phyloP scores from a whole-genome alignment of 2,888 invertebrate genomes.

The Lapara coniferarum region DNA sequence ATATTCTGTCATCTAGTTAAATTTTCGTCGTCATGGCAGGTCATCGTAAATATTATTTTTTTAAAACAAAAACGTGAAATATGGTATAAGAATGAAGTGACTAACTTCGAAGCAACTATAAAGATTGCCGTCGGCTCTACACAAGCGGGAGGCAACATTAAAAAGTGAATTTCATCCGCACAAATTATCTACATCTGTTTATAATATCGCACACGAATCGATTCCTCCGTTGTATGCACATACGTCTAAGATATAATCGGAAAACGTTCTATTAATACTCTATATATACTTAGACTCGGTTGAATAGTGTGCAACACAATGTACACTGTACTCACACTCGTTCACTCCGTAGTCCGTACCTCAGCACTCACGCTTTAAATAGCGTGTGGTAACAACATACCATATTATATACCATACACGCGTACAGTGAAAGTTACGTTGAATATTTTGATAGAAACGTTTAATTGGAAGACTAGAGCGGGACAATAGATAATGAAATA shows the following conservation, averaged over 20 bases:
- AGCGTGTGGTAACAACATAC: not conserved
- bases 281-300: slow-evolving; percentile 18
- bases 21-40: too few relatives aligned
- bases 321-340: not conserved
- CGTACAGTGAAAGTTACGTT: slow-evolving; percentile 14
- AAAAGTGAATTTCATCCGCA: slow-evolving; percentile 2
- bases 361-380: slow-evolving; percentile 3
- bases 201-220: slow-evolving; percentile 10
- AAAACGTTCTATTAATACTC: slow-evolving; percentile 23
- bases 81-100: too few relatives aligned
- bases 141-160: not conserved
- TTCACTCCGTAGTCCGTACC: not conserved
- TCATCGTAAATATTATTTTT: too few relatives aligned
- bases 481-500: not conserved
- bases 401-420: not conserved
- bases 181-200: not conserved
- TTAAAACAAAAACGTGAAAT: too few relatives aligned
- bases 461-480: not conserved
- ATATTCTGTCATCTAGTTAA: too few relatives aligned
- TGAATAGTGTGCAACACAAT: slow-evolving; percentile 20
- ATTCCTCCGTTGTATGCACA: slow-evolving; percentile 13
- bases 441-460: slow-evolving; percentile 19
- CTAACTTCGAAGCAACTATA: too few relatives aligned
- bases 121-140: not conserved
- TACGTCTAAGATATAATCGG: slow-evolving; percentile 15